Conservation (phyloP, 2,888 invertebrate genomes). For the Callinectes sapidus region DNA sequence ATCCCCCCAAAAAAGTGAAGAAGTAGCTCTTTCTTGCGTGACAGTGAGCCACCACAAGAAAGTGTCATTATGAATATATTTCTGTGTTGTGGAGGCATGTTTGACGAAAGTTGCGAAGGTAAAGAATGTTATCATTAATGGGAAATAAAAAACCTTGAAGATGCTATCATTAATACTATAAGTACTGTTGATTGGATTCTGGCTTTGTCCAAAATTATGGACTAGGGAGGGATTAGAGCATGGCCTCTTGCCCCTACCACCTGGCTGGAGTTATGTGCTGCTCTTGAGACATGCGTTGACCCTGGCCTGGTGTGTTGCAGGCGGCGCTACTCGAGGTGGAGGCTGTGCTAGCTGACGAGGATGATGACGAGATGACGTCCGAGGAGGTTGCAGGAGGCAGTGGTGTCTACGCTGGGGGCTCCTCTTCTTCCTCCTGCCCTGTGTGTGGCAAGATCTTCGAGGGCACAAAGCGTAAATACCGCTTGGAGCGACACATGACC, state of each 20-base stretch:
- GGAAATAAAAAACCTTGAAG: neutral
- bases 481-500: conserved; percentile 70
- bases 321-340: conserved; percentile 63
- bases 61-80: conserved; percentile 37
- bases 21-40: conserved; percentile 38
- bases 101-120: conserved; percentile 23
- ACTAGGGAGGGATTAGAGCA: conserved; percentile 30
- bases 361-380: conserved; percentile 45
- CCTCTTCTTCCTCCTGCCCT: conserved; percentile 58
- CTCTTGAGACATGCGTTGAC: conserved; percentile 60
- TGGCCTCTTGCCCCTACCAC: conserved; percentile 42
- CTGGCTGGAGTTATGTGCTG: conserved; percentile 53
- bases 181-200: neutral
- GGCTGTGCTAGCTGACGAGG: conserved; percentile 57
- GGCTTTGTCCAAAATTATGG: neutral
- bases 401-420: conserved; percentile 36
- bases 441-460: conserved; percentile 68
- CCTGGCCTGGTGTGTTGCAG: conserved; percentile 70
- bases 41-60: conserved; percentile 46
- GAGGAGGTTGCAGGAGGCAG: conserved; percentile 39
- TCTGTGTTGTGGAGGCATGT: neutral
- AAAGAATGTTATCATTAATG: neutral
- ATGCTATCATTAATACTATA: neutral
- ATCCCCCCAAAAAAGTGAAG: conserved; percentile 39
- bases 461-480: conserved; percentile 69